Evolutionary conservation across 2,113 vertebrate species (phyloP).

Genomic region (Aptenodytes patagonicus): DNA sequence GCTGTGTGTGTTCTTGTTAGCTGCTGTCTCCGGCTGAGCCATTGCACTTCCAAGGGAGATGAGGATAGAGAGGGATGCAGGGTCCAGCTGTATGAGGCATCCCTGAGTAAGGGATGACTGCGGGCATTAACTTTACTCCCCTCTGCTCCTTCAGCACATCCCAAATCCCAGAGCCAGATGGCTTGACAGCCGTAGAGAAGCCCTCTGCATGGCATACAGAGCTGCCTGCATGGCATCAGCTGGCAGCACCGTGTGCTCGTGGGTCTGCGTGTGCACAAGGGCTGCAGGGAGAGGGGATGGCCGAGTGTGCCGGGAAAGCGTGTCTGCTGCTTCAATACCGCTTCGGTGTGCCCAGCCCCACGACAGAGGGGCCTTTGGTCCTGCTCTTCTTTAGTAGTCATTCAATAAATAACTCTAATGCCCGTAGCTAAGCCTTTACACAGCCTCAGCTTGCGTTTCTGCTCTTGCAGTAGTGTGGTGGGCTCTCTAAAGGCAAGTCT

Average conservation of each 20-base stretch:
- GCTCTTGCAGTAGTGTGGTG: background rate
- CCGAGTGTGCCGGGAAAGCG: fast-evolving
- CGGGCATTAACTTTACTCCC: background rate
- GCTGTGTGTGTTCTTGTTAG: background rate
- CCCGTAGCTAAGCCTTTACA: background rate
- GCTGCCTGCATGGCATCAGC: background rate
- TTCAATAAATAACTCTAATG: slow-evolving; percentile 56
- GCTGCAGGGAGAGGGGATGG: background rate
- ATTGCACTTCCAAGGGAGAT: fast-evolving
- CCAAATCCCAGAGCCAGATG: background rate
- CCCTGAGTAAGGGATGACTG: background rate
- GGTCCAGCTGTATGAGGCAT: background rate
- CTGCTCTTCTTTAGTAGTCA: slow-evolving; percentile 37
- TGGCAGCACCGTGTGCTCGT: fast-evolving
- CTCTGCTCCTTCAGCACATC: background rate
- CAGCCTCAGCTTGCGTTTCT: background rate
- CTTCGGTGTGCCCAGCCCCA: background rate
- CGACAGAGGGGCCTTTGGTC: slow-evolving; percentile 14
- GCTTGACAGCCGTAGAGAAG: background rate
- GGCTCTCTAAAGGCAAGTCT: background rate
- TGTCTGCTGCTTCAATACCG: background rate
- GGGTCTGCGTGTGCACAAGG: background rate
- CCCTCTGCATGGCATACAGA: background rate
- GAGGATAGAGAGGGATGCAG: background rate
- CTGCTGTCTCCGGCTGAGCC: background rate